phyloP scores from a whole-genome alignment of 2,113 vertebrate genomes.

The Erinaceus europaeus region DNA sequence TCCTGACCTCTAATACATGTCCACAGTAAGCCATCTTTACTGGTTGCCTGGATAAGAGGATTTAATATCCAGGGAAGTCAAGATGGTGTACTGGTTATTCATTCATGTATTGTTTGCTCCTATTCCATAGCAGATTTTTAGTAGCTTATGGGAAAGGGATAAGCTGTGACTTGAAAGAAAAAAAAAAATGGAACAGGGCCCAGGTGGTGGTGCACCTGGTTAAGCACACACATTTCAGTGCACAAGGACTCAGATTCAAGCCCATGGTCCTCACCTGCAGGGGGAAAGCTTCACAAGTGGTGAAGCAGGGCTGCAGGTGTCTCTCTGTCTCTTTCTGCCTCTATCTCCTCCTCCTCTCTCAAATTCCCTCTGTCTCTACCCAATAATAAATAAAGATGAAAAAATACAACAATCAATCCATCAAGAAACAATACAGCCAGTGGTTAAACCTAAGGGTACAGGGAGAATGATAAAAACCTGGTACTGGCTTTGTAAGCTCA shows the following conservation, averaged over 20 bases:
- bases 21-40: neutral
- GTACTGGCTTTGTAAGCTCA: conserved; percentile 36
- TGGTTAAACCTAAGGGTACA: neutral
- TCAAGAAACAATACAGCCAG: conserved; percentile 11
- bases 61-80: neutral
- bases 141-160: neutral
- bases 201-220: too few species aligned
- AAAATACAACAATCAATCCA: too few species aligned
- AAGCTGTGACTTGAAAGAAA: conserved; percentile 32
- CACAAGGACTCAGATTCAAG: too few species aligned
- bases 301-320: too few species aligned
- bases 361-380: too few species aligned
- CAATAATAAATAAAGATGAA: too few species aligned
- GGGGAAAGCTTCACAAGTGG: too few species aligned
- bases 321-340: too few species aligned
- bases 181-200: neutral
- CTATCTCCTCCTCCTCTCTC: too few species aligned
- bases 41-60: neutral
- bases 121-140: neutral
- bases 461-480: neutral
- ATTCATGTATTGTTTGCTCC: neutral
- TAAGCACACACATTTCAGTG: too few species aligned
- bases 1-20: neutral
- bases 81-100: neutral
- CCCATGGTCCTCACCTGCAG: too few species aligned